Percentiles rank a stretch among this genome's conserved stretches.
Conservation (phyloP, 1,140 invertebrate species). For the Sinonovacula constricta region DNA sequence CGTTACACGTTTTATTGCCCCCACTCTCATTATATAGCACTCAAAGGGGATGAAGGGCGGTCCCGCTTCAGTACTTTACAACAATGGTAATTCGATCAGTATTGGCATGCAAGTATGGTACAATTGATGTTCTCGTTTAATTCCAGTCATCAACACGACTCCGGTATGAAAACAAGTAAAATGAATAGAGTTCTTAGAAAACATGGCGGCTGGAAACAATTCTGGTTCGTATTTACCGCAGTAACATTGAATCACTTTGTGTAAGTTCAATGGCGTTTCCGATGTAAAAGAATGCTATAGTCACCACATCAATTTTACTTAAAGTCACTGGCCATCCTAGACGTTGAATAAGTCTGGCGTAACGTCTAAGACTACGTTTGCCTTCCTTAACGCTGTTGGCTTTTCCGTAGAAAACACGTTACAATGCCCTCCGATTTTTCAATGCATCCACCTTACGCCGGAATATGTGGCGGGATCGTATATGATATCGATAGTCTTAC, state of each 20-base stretch:
- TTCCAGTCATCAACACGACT: slow-evolving; percentile 12
- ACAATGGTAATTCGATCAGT: slow-evolving; percentile 10
- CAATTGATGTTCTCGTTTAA: slow-evolving; percentile 18
- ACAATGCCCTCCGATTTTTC: slow-evolving; percentile 16
- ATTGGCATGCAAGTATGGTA: slow-evolving; percentile 13
- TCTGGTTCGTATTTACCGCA: neutral
- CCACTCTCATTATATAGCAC: slow-evolving; percentile 3
- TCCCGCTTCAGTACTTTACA: neutral
- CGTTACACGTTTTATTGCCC: neutral
- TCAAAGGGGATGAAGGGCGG: slow-evolving; percentile 10
- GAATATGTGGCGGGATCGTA: neutral
- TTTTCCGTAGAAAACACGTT: slow-evolving; percentile 8
- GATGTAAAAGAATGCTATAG: slow-evolving; percentile 8
- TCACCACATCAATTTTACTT: neutral
- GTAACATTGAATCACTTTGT: slow-evolving; percentile 2
- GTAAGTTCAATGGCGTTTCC: neutral
- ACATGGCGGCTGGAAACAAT: slow-evolving; percentile 5
- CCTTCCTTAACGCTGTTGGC: neutral
- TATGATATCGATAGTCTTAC: neutral
- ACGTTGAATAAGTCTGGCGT: slow-evolving; percentile 9
- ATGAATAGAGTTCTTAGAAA: slow-evolving; percentile 10
- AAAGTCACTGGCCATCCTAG: slow-evolving; percentile 8
- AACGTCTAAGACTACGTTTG: slow-evolving; percentile 1
- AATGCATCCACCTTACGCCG: neutral
- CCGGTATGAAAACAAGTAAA: slow-evolving; percentile 18